Evolutionary conservation across 2,888 invertebrate genomes (phyloP).

Genomic region (Melipona beecheii): DNA sequence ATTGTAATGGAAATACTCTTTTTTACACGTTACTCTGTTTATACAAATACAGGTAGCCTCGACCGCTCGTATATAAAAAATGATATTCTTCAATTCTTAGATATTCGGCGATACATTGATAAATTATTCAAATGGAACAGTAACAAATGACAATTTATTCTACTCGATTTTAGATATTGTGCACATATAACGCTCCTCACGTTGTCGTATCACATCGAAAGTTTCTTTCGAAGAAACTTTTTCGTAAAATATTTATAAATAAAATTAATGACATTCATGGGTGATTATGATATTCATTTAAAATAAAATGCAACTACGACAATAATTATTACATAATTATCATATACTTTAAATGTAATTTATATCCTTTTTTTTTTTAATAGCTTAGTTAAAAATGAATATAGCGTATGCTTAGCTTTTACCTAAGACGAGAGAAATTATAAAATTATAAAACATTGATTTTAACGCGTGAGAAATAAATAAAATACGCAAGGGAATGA

Average conservation of each 20-base stretch:
- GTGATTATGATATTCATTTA: neutral
- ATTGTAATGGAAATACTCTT: neutral
- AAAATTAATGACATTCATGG: neutral
- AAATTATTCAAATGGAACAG: neutral
- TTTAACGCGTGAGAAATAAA: neutral
- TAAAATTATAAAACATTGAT: neutral
- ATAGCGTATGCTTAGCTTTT: neutral
- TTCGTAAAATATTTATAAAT: neutral
- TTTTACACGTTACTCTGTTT: neutral
- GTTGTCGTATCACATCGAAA: too few species aligned
- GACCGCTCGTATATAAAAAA: neutral
- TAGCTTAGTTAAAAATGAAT: neutral
- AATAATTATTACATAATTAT: too few species aligned
- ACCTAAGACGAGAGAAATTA: neutral
- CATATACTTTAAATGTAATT: too few species aligned
- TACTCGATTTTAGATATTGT: neutral
- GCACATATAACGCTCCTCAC: too few species aligned
- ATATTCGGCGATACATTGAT: neutral
- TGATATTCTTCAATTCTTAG: neutral
- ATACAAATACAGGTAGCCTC: neutral
- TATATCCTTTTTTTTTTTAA: neutral
- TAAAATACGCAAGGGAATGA: neutral
- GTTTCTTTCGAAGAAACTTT: too few species aligned
- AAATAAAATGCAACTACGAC: neutral
- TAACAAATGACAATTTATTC: neutral